A percentile compares a stretch with the other conserved stretches of the same genome.
Conservation (phyloP, 2,113 vertebrate species). For the Mesitornis unicolor region DNA sequence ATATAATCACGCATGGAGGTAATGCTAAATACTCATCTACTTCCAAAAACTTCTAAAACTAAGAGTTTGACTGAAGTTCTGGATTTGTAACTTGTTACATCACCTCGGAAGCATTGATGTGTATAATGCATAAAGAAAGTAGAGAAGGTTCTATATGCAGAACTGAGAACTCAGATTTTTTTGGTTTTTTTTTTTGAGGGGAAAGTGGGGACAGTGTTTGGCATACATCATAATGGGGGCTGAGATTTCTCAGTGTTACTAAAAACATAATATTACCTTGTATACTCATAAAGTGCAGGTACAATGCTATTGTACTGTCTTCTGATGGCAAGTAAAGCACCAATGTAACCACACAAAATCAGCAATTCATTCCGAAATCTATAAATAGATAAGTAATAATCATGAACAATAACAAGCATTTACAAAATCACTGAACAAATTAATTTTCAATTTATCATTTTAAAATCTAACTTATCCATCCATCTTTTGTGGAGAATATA, state of each 20-base stretch:
- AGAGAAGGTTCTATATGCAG: background rate
- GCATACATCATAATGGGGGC: background rate
- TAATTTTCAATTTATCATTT: background rate
- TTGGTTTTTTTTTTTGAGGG: background rate
- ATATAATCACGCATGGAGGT: background rate
- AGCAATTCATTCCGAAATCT: constrained; percentile 92
- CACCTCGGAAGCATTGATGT: background rate
- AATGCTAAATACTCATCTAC: background rate
- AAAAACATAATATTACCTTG: constrained; percentile 77
- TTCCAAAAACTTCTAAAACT: background rate
- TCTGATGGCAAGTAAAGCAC: constrained; percentile 89
- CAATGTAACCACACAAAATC: constrained; percentile 90
- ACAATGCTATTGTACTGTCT: constrained; percentile 91
- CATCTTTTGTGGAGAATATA: background rate
- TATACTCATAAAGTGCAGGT: constrained; percentile 95
- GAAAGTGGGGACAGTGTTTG: background rate
- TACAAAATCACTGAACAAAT: background rate
- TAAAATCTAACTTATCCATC: background rate
- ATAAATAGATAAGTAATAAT: background rate
- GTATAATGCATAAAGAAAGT: background rate
- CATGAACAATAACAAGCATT: background rate
- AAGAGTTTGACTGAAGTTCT: background rate
- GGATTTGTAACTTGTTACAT: background rate
- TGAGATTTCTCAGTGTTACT: background rate
- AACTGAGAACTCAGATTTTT: background rate